A percentile compares a stretch with the other conserved stretches of the same genome.
These are phyloP conservation scores for Saguinus imperator DNA, from an alignment of 2,113 vertebrate genomes.

Conservation along the genomic window DNA sequence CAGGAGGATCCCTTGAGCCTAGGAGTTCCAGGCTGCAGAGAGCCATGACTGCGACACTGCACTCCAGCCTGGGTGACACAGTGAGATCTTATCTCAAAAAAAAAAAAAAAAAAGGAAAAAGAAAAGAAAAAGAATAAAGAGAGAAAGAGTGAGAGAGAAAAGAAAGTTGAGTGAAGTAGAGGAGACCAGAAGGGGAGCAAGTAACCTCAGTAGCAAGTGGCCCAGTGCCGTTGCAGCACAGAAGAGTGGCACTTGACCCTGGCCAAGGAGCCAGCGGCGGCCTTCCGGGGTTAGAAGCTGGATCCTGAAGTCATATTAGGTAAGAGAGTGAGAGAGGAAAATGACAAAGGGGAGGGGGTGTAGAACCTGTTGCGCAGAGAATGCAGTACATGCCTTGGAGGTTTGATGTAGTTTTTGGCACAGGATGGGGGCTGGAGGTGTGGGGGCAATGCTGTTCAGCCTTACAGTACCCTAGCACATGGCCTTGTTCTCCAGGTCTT, in stretches of 20 bases:
- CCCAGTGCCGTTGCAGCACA: neutral
- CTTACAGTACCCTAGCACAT: neutral
- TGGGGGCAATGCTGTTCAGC: rapidly evolving
- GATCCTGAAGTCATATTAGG: neutral
- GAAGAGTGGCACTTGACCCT: neutral
- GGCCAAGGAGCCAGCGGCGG: neutral
- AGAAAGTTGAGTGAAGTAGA: no score
- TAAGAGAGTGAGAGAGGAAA: neutral
- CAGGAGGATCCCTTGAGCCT: neutral
- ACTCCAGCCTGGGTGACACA: neutral
- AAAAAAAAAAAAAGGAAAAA: neutral
- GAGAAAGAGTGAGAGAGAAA: no score
- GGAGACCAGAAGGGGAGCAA: neutral
- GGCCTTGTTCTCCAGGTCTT: neutral
- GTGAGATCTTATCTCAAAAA: neutral
- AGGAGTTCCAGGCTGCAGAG: neutral
- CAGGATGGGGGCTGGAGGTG: neutral
- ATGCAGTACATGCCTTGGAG: rapidly evolving
- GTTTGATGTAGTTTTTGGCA: rapidly evolving
- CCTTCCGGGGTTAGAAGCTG: neutral
- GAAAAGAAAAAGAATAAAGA: no score
- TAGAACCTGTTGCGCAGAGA: neutral
- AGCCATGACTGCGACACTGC: neutral
- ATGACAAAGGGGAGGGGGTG: rapidly evolving
- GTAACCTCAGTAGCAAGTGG: neutral